Base-by-base conservation (phyloP, 2,888 invertebrate genomes). In the Microctonus aethiopoides region DNA sequence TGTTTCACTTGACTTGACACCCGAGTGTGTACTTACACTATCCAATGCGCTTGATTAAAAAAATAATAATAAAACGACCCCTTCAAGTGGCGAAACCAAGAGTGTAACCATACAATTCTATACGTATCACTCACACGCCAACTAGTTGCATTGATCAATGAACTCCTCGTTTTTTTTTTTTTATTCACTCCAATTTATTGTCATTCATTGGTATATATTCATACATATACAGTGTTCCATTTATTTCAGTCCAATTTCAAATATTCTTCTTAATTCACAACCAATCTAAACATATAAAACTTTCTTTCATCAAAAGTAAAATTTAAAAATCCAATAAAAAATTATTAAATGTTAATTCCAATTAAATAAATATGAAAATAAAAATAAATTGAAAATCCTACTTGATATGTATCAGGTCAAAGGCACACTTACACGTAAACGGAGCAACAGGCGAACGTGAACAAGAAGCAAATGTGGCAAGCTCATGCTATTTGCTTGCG, bases 361-460 rank as follows among this genome's bases (percentile, higher is more conserved):
- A 13, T 29, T 2, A 57, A 29, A 13, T n/a, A 13, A 16, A 1
- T 26, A 29, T 13, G 10, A 24, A 36, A 60, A 60, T 36, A n/a
- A 60, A 60, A n/a, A n/a, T 24, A n/a, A 61, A 61, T 26, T 39
- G 39, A 3, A 32, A 63, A 51, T 57, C 34, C 34, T 20, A 34
- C 34, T 32, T 57, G 26, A 46, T 20, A 62, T 67, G 24, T 51
- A 32, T 22, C 24, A 29, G 52, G 13, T 62, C 24, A 68, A 56
- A 59, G 32, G 41, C 41, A 34, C 34, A 26, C n/a, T n/a, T n/a
- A n/a, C 54, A 63, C 62, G 63, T 64, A 63, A 57, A 63, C 46
- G 57, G 57, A 68, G 63, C 68, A 68, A 68, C 68, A 68, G 68
- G 68, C 63, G 68, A 57, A 68, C 57, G 63, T 68, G 68, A 52